Conservation (phyloP, 2,113 vertebrate genomes). For the Hepsetus odoe region DNA sequence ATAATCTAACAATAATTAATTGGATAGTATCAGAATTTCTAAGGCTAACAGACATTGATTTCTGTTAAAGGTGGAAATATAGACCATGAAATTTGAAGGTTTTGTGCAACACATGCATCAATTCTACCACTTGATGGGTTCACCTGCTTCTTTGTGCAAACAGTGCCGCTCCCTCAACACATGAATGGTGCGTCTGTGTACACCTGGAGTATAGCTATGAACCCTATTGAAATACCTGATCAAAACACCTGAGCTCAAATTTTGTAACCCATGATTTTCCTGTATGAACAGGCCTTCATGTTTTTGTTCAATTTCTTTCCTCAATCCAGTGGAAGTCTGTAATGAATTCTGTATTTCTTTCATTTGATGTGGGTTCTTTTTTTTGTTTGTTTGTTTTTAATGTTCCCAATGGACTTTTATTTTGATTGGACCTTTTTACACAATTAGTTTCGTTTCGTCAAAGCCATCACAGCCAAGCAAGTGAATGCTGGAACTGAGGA, state of each 20-base stretch:
- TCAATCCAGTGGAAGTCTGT: constrained; percentile 40
- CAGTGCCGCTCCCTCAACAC: constrained; percentile 62
- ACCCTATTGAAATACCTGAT: constrained; percentile 80
- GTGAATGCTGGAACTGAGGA: constrained; percentile 71
- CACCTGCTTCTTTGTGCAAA: constrained; percentile 72
- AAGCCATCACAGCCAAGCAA: constrained; percentile 56
- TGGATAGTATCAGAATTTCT: too few species aligned
- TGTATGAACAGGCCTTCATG: constrained; percentile 59
- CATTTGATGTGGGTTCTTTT: constrained; percentile 51
- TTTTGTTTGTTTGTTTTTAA: constrained; percentile 52
- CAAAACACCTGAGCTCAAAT: constrained; percentile 60
- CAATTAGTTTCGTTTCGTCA: constrained; percentile 59
- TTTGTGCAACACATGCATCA: constrained; percentile 66
- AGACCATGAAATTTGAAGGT: neutral
- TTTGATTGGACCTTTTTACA: constrained; percentile 68
- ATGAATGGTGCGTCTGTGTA: constrained; percentile 73
- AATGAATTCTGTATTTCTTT: constrained; percentile 54
- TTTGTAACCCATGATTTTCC: constrained; percentile 57
- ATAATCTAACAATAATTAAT: too few species aligned
- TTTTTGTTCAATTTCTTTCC: constrained; percentile 57
- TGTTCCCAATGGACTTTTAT: constrained; percentile 67
- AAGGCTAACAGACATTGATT: neutral
- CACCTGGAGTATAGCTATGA: constrained; percentile 83
- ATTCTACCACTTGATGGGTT: neutral
- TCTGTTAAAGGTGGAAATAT: neutral